Percentiles rank a stretch among this genome's conserved stretches.
phyloP scores from a whole-genome alignment of 2,888 invertebrate species.

The Tuta absoluta region DNA sequence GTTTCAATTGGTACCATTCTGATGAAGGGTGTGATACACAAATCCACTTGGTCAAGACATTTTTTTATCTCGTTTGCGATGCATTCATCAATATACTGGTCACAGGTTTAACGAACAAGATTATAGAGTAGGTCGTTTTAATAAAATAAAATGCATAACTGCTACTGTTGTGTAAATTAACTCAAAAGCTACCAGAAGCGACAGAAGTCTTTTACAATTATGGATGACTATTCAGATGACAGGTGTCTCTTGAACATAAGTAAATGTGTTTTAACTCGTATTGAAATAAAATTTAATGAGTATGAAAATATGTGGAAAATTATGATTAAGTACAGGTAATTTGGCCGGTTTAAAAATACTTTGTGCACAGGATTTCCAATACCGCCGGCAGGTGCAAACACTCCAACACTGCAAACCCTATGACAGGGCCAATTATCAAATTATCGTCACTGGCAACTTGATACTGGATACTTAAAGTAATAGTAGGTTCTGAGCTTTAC shows the following conservation, averaged over 20 bases:
- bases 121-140: neutral
- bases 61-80: neutral
- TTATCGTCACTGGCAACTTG: constrained; percentile 67
- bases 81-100: neutral
- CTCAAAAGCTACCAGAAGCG: neutral
- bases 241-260: constrained; percentile 7
- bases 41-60: neutral
- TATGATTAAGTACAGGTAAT: constrained; percentile 8
- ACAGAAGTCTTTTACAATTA: neutral
- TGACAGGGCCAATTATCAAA: constrained; percentile 72
- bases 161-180: constrained; percentile 4
- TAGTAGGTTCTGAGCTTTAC: constrained; percentile 60
- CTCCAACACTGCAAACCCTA: constrained; percentile 40
- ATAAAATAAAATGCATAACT: neutral
- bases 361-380: constrained; percentile 30
- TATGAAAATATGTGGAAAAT: constrained; percentile 14
- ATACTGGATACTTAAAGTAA: constrained; percentile 66
- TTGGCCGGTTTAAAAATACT: constrained; percentile 20
- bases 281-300: neutral
- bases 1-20: constrained; percentile 17
- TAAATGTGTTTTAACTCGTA: constrained; percentile 1
- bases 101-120: neutral
- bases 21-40: constrained; percentile 23
- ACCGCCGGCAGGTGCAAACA: constrained; percentile 50
- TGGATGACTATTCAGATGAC: neutral